phyloP scores from a whole-genome alignment of 2,113 vertebrate species.

The Myiagra hebetior region DNA sequence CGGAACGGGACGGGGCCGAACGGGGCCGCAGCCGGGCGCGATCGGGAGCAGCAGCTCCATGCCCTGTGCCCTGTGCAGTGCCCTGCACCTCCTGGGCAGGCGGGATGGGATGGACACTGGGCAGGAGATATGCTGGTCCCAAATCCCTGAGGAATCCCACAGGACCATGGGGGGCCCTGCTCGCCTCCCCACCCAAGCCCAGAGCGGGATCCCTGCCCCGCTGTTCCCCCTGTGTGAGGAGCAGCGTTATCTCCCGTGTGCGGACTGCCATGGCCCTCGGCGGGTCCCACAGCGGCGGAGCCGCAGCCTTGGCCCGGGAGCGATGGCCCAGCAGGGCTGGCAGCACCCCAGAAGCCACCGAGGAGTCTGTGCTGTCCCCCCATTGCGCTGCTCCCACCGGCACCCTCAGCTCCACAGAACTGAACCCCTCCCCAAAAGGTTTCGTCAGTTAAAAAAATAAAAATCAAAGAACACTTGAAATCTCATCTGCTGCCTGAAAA shows the following conservation, averaged over 20 bases:
- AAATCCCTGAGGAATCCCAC: too few relatives aligned
- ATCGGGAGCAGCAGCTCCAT: neutral
- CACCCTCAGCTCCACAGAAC: neutral
- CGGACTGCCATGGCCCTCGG: fast-evolving
- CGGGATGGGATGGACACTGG: fast-evolving
- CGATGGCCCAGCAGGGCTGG: fast-evolving
- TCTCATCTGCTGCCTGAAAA: neutral
- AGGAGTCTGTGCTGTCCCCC: fast-evolving
- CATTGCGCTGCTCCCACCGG: fast-evolving
- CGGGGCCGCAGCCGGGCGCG: too few relatives aligned
- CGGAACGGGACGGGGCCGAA: fast-evolving
- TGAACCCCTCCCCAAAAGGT: fast-evolving
- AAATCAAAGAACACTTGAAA: too few relatives aligned
- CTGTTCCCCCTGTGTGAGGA: fast-evolving
- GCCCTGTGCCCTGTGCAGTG: too few relatives aligned
- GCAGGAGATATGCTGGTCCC: fast-evolving
- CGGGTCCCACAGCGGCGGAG: too few relatives aligned
- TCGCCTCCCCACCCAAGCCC: neutral
- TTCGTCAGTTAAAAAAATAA: fast-evolving
- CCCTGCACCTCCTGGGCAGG: neutral
- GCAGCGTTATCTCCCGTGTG: fast-evolving
- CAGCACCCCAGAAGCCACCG: neutral
- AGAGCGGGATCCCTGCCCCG: neutral
- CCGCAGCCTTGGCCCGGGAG: fast-evolving
- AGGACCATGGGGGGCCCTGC: fast-evolving